Evolutionary conservation across 2,888 invertebrate species (phyloP), one percentile per base, ranked within the genome.

Genomic region (Chymomyza procnemis): DNA sequence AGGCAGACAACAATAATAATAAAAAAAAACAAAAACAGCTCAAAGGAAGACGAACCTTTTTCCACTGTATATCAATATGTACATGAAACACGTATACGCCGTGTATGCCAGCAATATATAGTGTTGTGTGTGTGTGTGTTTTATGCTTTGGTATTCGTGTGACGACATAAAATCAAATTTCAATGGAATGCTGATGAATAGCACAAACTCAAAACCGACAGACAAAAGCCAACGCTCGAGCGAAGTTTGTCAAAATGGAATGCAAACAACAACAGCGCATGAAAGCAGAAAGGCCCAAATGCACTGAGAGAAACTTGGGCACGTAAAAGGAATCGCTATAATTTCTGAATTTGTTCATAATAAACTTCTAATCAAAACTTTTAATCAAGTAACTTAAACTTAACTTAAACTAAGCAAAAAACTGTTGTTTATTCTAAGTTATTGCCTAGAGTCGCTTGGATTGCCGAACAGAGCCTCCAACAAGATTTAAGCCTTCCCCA

Each of bases 111-210:
- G 18, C 30, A 26, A 30, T n/a, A 14, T 18, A 46, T 48, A 60
- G 34, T 19, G 14, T 12, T 50, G n/a, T 16, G 14, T 14, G 61
- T 22, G 16, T 50, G 48, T 16, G 47, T n/a, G 8, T 26, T 26
- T 46, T 48, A 26, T 26, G 48, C 22, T 47, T 47, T 14, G 9
- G 47, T 47, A 16, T 47, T 47, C 16, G 48, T 47, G 34, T 26
- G 4, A 48, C 41, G 47, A n/a, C 22, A n/a, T 9, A 19, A 61
- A 63, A 57, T 67, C 64, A 52, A 12, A 46, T 61, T 64, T 61
- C 57, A 70, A 58, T 54, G 70, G 57, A 69, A 56, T 57, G 12
- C 47, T 46, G 21, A 46, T 59, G 46, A 46, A 58, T 19, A 58
- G 58, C 58, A 57, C 34, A 19, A 26, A 57, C 26, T 16, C 54